Evolutionary conservation across 1,140 invertebrate species (phyloP), one percentile per base, ranked within the genome.

Genomic region (Drosophila bocqueti): DNA sequence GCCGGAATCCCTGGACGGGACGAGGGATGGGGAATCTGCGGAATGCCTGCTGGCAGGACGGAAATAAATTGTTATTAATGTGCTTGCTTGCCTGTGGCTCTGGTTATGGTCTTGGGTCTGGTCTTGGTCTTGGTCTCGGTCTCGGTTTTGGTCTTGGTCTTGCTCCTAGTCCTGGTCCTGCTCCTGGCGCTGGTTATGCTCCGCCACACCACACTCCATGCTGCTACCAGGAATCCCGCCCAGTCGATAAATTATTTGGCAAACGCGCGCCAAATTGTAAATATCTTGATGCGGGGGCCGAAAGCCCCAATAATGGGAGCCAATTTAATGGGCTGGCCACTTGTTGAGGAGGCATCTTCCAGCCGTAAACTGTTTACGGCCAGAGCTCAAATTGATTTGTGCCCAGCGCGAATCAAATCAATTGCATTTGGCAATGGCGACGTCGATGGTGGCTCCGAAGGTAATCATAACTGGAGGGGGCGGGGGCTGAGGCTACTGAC

Each of bases 51-150:
- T 77, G 65, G 63, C 59, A 81, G 49, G 72, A 64, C 66, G 82
- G 82, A 90, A 91, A 90, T 90, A 90, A 90, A 90, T 90, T 90
- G 82, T 90, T 90, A 90, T 90, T 90, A 90, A 90, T 90, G 85
- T 75, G 68, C 72, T 76, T 55, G 54, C 54, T 57, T 57, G 78
- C 83, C 77, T 81, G 75, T 43, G 40, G 58, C 60, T 40, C 45
- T 43, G 52, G 52, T 55, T 34, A 13, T 55, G 52, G 52, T 55
- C 34, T 18, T 16, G 52, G 7, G 34, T 16, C 46, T 59, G 46
- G 45, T 42, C 38, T 34, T 40, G 34, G 29, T 21, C n/a, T 31
- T 24, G 36, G 31, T 18, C 45, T 15, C 21, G 36, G 31, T 18
- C 45, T 15, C 21, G 10, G 18, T 45, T 10, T 3, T 11, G 11